Evolutionary conservation across 30 jellyfish, hydroid and myxozoan species (phyloP), one percentile per base, ranked within the genome.

Genomic region (Hydra vulgaris): DNA sequence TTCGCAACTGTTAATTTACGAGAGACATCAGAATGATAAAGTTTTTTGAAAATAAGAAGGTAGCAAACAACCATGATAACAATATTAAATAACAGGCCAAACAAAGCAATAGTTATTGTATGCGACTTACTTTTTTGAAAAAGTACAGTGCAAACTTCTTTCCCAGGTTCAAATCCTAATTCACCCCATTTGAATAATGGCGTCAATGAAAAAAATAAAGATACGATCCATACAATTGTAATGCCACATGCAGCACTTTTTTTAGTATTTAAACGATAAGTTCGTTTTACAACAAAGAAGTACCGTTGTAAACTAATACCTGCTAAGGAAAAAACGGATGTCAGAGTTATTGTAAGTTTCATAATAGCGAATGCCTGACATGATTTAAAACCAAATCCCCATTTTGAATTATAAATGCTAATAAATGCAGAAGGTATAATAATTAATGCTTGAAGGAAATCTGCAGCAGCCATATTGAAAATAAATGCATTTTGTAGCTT

Each of bases 111-210:
- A 0, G 83, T 79, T 77, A 81, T 21, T 3, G 96, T 89, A 71
- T 89, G 89, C 27, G 95, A 89, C 0, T 68, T 68, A 0, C 85
- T 75, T 70, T 75, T 74, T 78, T 84, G 83, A 70, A 84, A 89
- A 15, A 84, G 70, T 1, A 89, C 83, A 1, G 96, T 89, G 20
- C 96, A 89, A n/a, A 84, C 83, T 22, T 75, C 89, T 73, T 84
- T 89, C 24, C 96, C 96, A 25, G 76, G 85, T 55, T 89, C 95
- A 71, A 84, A 89, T 8, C 93, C 96, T 18, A 89, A 83, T 25
- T 80, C 87, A 21, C 96, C 96, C 96, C 96, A 89, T 23, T 88
- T 88, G 23, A 89, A 85, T 8, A 76, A 54, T 0, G 96, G 96
- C 0, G 95, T 27, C 12, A 89, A 27, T 40, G 96, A 86, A 21